A percentile compares a stretch with the other conserved stretches of the same genome.
phyloP scores from a whole-genome alignment of 2,113 vertebrate species.

The Axis porcinus region DNA sequence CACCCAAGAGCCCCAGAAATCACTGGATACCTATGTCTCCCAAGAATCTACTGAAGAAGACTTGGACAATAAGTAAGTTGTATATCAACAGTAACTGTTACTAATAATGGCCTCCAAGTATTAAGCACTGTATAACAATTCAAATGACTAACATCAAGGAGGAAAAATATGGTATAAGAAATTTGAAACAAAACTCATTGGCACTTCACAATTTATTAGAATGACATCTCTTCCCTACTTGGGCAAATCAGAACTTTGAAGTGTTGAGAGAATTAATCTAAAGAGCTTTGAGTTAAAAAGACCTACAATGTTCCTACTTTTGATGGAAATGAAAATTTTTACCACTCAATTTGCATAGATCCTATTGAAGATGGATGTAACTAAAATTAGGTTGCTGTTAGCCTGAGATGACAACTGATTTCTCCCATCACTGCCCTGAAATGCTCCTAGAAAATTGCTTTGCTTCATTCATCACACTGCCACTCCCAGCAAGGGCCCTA shows the following conservation, averaged over 20 bases:
- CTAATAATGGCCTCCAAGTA: constrained; percentile 8
- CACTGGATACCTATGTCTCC: not conserved
- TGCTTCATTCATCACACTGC: constrained; percentile 31
- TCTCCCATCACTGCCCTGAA: constrained; percentile 45
- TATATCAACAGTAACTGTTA: not conserved
- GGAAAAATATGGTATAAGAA: not conserved
- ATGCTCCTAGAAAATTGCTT: constrained; percentile 18
- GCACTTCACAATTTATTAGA: constrained; percentile 4
- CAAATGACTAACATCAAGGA: constrained; percentile 7
- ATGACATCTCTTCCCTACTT: not conserved
- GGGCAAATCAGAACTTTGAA: constrained; percentile 18
- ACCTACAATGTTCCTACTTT: not conserved
- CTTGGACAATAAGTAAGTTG: not conserved
- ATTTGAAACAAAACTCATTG: not conserved
- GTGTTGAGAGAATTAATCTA: not conserved
- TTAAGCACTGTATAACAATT: not conserved
- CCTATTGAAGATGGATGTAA: constrained; percentile 4
- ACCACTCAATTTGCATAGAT: constrained; percentile 10
- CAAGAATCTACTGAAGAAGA: not conserved
- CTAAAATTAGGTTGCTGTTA: constrained; percentile 48
- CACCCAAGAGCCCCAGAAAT: not conserved
- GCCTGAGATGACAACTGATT: constrained; percentile 38
- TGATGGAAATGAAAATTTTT: constrained; percentile 16
- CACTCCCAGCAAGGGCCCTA: not conserved
- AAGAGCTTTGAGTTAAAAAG: not conserved